phyloP scores from a whole-genome alignment of 2,888 invertebrate species.

The Archips xylosteana region DNA sequence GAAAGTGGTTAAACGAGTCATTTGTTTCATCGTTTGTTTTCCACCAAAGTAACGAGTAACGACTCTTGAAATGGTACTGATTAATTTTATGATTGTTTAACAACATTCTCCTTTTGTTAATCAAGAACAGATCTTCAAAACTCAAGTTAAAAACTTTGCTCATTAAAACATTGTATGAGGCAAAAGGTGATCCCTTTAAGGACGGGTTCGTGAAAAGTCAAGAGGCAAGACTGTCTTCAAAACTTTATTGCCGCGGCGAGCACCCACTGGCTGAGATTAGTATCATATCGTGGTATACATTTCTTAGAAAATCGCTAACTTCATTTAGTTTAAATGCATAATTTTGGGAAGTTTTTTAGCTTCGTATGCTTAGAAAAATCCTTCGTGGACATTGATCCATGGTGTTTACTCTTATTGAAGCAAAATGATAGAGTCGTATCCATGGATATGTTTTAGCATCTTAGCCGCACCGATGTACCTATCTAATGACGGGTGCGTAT shows the following conservation, averaged over 20 bases:
- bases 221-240: constrained; percentile 11
- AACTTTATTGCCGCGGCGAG: constrained; percentile 3
- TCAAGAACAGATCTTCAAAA: constrained; percentile 19
- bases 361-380: too few relatives aligned
- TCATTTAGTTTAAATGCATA: too few relatives aligned
- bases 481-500: too few relatives aligned
- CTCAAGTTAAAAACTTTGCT: constrained; percentile 30
- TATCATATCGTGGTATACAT: not conserved
- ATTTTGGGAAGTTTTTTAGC: too few relatives aligned
- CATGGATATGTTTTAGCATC: too few relatives aligned
- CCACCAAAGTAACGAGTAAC: not conserved
- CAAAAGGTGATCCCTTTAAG: constrained; percentile 28
- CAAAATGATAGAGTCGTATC: too few relatives aligned
- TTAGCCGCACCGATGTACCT: too few relatives aligned
- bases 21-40: not conserved
- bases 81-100: constrained; percentile 6
- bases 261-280: not conserved
- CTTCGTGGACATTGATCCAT: too few relatives aligned
- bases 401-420: too few relatives aligned
- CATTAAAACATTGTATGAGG: constrained; percentile 33
- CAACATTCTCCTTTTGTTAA: constrained; percentile 15
- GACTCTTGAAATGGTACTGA: not conserved
- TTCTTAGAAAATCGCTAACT: not conserved
- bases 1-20: not conserved
- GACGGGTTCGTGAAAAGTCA: constrained; percentile 15